A percentile compares a stretch with the other conserved stretches of the same genome.
phyloP scores from a whole-genome alignment of 2,113 vertebrate species.

The Hemicordylus capensis region DNA sequence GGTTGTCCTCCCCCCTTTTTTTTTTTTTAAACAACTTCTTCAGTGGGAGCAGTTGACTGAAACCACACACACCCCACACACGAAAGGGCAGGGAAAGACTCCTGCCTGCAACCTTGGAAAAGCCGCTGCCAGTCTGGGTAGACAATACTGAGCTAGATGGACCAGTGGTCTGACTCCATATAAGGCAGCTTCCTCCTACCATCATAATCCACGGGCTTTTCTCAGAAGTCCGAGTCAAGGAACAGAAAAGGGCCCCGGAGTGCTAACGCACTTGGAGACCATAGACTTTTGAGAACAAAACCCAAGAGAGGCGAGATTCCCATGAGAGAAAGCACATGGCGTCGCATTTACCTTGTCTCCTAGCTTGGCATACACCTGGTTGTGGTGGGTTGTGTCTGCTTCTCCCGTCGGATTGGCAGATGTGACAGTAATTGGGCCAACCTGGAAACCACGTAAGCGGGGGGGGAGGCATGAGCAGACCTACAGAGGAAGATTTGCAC shows the following conservation, averaged over 20 bases:
- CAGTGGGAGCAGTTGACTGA: not conserved
- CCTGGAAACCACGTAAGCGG: constrained; percentile 65
- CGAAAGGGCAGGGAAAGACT: no score
- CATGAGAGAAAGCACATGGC: not conserved
- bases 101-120: no score
- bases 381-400: constrained; percentile 92
- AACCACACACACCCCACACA: no score
- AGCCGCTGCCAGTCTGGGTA: no score
- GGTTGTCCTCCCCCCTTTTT: not conserved
- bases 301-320: accelerated
- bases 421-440: constrained; percentile 88
- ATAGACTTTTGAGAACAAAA: not conserved
- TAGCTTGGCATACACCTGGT: constrained; percentile 90
- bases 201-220: no score
- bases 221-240: not conserved
- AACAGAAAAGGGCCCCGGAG: no score
- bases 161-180: no score
- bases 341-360: constrained; percentile 80
- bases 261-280: no score
- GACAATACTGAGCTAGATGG: no score
- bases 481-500: not conserved
- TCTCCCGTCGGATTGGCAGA: constrained; percentile 92
- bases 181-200: no score
- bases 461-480: accelerated
- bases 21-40: no score